Evolutionary conservation across 1,140 invertebrate genomes (phyloP).

Genomic region (Drosophila seguyi): DNA sequence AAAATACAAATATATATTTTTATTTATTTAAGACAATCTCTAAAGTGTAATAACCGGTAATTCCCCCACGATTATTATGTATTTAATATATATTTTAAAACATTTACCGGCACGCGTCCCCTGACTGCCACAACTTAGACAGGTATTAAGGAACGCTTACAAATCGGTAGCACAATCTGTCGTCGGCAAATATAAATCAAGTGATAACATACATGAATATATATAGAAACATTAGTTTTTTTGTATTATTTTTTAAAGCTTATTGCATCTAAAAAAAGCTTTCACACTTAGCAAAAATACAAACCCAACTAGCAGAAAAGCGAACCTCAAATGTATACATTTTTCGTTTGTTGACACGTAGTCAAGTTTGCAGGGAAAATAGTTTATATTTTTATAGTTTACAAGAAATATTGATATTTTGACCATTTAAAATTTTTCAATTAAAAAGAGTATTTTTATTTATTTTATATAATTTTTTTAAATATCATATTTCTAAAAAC

Average conservation of each 20-base stretch:
- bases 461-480: too few relatives aligned
- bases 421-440: too few relatives aligned
- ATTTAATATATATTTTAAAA: neutral
- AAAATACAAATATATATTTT: too few relatives aligned
- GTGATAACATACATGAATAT: conserved; percentile 1
- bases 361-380: neutral
- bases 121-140: too few relatives aligned
- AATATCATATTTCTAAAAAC: too few relatives aligned
- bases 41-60: neutral
- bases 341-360: conserved; percentile 1
- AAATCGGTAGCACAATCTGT: conserved; percentile 7
- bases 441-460: neutral
- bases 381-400: neutral
- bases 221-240: neutral
- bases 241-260: conserved; percentile 6
- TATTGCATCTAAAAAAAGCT: conserved; percentile 24
- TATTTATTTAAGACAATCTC: neutral
- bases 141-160: conserved; percentile 4
- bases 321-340: neutral
- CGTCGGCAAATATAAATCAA: conserved; percentile 6
- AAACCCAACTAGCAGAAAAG: conserved; percentile 8
- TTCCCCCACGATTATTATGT: neutral
- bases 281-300: conserved; percentile 7
- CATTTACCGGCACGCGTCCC: neutral
- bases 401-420: too few relatives aligned